phyloP scores from a whole-genome alignment of 2,797 vertebrate species.

The Hydrolagus colliei region DNA sequence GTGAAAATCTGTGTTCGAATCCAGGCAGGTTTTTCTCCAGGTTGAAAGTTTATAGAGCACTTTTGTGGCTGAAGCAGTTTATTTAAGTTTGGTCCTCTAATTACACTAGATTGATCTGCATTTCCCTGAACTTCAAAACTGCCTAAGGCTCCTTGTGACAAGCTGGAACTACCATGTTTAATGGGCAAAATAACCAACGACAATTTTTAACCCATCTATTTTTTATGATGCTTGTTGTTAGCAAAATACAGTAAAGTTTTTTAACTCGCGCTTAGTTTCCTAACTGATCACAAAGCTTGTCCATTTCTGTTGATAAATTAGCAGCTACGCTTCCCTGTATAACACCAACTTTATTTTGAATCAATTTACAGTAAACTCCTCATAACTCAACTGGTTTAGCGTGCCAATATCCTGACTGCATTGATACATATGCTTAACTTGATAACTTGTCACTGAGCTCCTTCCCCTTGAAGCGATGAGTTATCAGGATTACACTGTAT shows the following conservation, averaged over 20 bases:
- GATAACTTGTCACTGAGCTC: too few species aligned
- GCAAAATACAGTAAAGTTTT: not conserved
- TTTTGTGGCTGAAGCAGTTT: not conserved
- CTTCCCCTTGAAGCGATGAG: too few species aligned
- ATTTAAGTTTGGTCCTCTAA: constrained; percentile 18
- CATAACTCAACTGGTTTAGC: too few species aligned
- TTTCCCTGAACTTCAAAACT: constrained; percentile 10
- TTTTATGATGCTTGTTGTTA: not conserved
- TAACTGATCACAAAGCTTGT: too few species aligned
- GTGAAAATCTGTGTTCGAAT: too few species aligned
- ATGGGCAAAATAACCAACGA: constrained; percentile 5
- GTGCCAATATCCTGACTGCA: too few species aligned
- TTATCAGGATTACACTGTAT: too few species aligned
- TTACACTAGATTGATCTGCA: not conserved
- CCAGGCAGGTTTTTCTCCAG: not conserved
- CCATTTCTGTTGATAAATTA: too few species aligned
- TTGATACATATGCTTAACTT: too few species aligned
- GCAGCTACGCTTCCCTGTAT: too few species aligned
- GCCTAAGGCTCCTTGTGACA: constrained; percentile 18
- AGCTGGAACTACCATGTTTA: not conserved
- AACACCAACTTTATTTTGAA: too few species aligned
- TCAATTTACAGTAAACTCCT: too few species aligned
- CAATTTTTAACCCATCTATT: not conserved
- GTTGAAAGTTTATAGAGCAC: not conserved
- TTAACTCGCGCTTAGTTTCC: not conserved